Evolutionary conservation across 2,113 vertebrate species (phyloP).

Genomic region (Solea senegalensis): DNA sequence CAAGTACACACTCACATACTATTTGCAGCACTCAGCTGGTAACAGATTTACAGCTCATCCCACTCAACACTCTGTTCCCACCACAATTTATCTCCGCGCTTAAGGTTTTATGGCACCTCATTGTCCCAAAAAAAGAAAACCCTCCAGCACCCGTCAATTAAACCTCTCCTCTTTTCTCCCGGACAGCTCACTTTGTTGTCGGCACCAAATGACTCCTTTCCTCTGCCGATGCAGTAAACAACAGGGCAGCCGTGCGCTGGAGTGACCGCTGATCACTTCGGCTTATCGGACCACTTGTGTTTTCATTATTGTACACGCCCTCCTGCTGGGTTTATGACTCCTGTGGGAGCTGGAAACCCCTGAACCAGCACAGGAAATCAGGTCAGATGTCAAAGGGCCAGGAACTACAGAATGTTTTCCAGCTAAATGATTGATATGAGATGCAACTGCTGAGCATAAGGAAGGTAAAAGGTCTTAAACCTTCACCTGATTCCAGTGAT

Average conservation of each 20-base stretch:
- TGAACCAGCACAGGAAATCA: conserved; percentile 21
- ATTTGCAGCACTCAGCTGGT: conserved; percentile 40
- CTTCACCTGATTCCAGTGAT: no score
- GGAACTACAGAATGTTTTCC: background rate
- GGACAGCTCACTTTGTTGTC: conserved; percentile 61
- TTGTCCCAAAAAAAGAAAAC: conserved; percentile 52
- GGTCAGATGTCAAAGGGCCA: conserved; percentile 54
- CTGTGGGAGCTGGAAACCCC: conserved; percentile 33
- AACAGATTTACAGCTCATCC: conserved; percentile 71
- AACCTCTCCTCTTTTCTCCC: conserved; percentile 38
- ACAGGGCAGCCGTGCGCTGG: conserved; percentile 26
- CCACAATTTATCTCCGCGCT: conserved; percentile 56
- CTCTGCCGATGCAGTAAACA: conserved; percentile 54
- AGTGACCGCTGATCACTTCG: conserved; percentile 15
- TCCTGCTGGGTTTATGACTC: conserved; percentile 70
- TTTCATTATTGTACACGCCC: conserved; percentile 50
- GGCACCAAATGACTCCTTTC: conserved; percentile 50
- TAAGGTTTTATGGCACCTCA: conserved; percentile 68
- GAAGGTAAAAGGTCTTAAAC: no score
- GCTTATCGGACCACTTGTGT: conserved; percentile 48
- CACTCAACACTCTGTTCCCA: conserved; percentile 67
- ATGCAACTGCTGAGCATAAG: background rate
- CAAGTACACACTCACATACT: background rate
- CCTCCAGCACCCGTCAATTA: conserved; percentile 55
- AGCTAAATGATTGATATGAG: background rate